phyloP scores from a whole-genome alignment of 1,140 invertebrate genomes.

The Heterodera schachtii region DNA sequence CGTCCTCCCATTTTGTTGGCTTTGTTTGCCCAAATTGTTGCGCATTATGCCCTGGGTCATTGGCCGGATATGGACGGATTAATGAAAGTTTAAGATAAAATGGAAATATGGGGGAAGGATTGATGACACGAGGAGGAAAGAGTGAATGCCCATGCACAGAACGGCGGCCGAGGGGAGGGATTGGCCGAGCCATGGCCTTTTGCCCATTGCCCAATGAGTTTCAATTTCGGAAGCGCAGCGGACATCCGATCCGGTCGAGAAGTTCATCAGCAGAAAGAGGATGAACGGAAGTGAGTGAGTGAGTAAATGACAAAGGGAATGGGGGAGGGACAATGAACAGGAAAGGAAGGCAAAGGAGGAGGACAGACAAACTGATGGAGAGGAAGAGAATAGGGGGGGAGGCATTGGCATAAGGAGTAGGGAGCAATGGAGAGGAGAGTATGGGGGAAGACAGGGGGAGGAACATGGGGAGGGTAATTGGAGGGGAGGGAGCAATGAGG shows the following conservation, averaged over 20 bases:
- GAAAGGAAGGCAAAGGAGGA: background rate
- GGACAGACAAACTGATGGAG: background rate
- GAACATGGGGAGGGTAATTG: too few relatives aligned
- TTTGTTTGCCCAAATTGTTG: conserved; percentile 17
- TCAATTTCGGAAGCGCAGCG: background rate
- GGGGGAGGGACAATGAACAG: too few relatives aligned
- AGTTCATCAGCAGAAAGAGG: too few relatives aligned
- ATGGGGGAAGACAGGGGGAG: background rate
- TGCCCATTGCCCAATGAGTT: background rate
- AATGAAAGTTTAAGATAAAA: background rate
- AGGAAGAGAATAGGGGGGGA: background rate
- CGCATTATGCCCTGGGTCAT: conserved; percentile 12
- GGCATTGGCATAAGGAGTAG: background rate
- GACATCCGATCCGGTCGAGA: background rate
- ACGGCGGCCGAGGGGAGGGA: background rate
- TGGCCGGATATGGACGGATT: background rate
- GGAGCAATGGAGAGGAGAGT: too few relatives aligned
- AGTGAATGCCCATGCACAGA: too few relatives aligned
- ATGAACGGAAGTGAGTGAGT: too few relatives aligned
- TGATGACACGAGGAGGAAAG: background rate
- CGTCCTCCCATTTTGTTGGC: background rate
- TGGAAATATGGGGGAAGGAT: background rate
- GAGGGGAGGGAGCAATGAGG: background rate
- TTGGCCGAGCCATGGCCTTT: conserved; percentile 4
- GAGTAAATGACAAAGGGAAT: too few relatives aligned